phyloP scores from a whole-genome alignment of 2,888 invertebrate species.

The Volucella zonaria region DNA sequence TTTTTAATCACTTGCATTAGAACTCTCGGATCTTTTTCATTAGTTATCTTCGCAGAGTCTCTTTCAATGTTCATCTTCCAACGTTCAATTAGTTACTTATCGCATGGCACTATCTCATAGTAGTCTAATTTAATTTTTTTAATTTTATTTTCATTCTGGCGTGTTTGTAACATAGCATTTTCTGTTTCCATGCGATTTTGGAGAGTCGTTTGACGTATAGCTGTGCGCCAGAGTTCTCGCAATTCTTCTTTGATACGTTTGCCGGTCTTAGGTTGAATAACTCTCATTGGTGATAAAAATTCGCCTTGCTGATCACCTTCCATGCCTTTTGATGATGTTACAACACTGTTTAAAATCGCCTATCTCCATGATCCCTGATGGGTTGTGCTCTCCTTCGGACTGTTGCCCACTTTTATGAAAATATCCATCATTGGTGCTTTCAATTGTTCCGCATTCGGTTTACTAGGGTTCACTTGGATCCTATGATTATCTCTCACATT shows the following conservation, averaged over 20 bases:
- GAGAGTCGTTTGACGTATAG: constrained; percentile 96
- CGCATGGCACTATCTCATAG: constrained; percentile 90
- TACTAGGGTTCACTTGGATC: constrained; percentile 79
- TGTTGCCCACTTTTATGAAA: constrained; percentile 92
- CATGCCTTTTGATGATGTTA: constrained; percentile 85
- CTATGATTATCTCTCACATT: constrained; percentile 77
- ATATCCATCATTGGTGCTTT: constrained; percentile 95
- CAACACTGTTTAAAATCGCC: constrained; percentile 91
- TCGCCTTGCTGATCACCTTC: constrained; percentile 78
- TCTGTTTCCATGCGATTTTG: constrained; percentile 97
- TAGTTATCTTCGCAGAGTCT: constrained; percentile 83
- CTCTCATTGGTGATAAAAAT: constrained; percentile 80
- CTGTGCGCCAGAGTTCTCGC: constrained; percentile 93
- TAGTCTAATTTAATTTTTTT: constrained; percentile 96
- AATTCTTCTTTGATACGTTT: constrained; percentile 87
- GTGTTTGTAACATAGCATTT: constrained; percentile 91
- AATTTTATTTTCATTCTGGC: constrained; percentile 93
- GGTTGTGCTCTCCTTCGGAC: constrained; percentile 84
- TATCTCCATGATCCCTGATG: constrained; percentile 90
- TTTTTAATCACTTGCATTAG: constrained; percentile 90
- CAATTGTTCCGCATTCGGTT: constrained; percentile 80
- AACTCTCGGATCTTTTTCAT: constrained; percentile 86
- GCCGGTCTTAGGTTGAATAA: constrained; percentile 78
- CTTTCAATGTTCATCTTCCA: constrained; percentile 90
- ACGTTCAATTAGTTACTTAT: constrained; percentile 84